Conservation (phyloP, 2,113 vertebrate genomes). For the Prionailurus viverrinus region DNA sequence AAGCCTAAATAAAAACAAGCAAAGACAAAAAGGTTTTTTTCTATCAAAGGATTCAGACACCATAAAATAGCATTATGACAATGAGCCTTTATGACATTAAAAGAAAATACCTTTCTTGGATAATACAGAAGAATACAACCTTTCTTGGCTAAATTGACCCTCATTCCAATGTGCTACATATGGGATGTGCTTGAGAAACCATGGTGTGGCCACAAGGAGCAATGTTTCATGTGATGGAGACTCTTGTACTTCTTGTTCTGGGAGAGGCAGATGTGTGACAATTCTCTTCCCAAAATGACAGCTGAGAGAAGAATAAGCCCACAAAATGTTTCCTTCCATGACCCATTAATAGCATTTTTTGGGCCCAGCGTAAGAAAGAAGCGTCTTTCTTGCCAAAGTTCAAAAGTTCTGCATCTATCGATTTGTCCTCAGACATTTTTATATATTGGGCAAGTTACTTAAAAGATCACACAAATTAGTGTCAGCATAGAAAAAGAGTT, state of each 20-base stretch:
- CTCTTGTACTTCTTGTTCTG: not conserved
- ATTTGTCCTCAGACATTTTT: not conserved
- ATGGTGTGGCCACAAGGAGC: accelerated
- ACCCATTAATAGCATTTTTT: not conserved
- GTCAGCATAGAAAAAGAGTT: not conserved
- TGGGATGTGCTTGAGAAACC: not conserved
- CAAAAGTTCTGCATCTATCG: not conserved
- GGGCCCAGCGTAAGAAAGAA: not conserved
- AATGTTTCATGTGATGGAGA: no score
- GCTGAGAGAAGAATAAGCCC: not conserved
- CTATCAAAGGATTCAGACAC: not conserved
- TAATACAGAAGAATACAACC: not conserved
- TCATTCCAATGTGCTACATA: not conserved
- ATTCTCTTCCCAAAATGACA: not conserved
- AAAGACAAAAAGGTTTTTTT: not conserved
- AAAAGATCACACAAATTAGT: not conserved
- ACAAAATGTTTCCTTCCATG: not conserved
- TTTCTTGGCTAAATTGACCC: not conserved
- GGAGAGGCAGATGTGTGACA: not conserved
- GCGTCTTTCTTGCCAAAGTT: not conserved
- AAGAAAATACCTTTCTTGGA: not conserved
- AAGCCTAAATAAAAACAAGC: not conserved
- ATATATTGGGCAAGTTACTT: not conserved
- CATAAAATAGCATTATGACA: not conserved
- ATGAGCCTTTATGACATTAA: not conserved